Percentiles rank a stretch among this genome's conserved stretches.
phyloP scores from a whole-genome alignment of 1,140 invertebrate genomes.

The Amphibalanus amphitrite region DNA sequence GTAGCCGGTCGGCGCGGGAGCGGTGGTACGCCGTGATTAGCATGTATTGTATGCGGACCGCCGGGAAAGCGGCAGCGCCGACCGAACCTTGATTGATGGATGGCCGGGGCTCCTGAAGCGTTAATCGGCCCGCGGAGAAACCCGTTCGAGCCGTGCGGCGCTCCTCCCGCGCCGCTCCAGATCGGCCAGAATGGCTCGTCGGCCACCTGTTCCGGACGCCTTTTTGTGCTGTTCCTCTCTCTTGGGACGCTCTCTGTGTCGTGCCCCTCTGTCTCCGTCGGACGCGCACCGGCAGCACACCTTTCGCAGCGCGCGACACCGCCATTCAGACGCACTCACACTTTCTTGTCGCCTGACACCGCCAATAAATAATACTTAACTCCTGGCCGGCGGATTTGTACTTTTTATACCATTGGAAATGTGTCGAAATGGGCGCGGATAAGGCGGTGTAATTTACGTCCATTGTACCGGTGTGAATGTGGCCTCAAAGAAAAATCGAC shows the following conservation, averaged over 20 bases:
- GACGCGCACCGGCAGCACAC: background rate
- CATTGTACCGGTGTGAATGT: background rate
- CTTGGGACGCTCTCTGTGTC: background rate
- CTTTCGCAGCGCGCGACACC: background rate
- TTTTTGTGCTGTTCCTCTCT: background rate
- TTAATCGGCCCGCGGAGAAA: background rate
- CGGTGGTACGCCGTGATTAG: background rate
- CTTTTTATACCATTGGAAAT: background rate
- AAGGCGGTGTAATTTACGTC: background rate
- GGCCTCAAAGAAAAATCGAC: background rate
- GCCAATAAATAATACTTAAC: background rate
- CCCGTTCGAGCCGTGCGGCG: no score
- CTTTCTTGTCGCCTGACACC: background rate
- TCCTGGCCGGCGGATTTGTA: background rate
- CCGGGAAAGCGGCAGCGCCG: background rate
- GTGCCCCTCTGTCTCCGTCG: background rate
- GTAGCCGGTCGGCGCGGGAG: no score
- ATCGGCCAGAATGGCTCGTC: background rate
- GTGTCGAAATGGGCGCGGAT: background rate
- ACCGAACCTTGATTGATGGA: background rate
- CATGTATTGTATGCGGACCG: background rate
- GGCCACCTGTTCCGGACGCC: background rate
- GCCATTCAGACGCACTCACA: background rate
- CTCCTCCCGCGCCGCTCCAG: no score
- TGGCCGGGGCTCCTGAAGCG: background rate